Conservation (phyloP, 2,113 vertebrate species). For the Spheniscus mendiculus region DNA sequence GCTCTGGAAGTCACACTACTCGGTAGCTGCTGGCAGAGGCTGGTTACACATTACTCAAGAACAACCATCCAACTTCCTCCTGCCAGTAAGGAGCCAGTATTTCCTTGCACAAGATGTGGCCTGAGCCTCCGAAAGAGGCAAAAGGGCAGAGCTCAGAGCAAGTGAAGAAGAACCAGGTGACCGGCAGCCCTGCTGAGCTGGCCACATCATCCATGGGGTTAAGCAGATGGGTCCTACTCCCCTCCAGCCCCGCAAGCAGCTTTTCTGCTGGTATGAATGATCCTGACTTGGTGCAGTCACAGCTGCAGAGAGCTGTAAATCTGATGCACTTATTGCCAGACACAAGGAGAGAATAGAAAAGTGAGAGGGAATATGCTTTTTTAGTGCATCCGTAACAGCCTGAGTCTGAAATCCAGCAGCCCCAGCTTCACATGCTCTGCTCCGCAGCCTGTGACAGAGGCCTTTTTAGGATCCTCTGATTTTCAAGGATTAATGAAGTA, state of each 20-base stretch:
- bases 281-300: not conserved
- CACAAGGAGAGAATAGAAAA: not conserved
- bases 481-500: not conserved
- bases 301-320: not conserved
- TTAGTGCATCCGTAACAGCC: not conserved
- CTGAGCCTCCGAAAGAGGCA: not conserved
- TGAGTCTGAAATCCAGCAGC: not conserved
- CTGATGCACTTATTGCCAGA: not conserved
- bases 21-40: not conserved
- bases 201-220: not conserved
- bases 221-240: not conserved
- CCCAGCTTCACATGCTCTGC: not conserved
- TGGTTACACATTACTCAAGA: slow-evolving; percentile 64
- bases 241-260: not conserved
- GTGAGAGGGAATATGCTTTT: not conserved
- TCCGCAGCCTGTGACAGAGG: not conserved
- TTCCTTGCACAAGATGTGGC: slow-evolving; percentile 40
- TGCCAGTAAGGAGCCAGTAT: not conserved
- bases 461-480: not conserved
- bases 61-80: slow-evolving; percentile 19
- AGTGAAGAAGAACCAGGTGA: not conserved
- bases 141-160: slow-evolving; percentile 24
- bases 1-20: slow-evolving; percentile 8
- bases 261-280: not conserved
- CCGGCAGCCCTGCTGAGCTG: not conserved